Evolutionary conservation across 2,113 vertebrate species (phyloP).

Genomic region (Oncorhynchus keta): DNA sequence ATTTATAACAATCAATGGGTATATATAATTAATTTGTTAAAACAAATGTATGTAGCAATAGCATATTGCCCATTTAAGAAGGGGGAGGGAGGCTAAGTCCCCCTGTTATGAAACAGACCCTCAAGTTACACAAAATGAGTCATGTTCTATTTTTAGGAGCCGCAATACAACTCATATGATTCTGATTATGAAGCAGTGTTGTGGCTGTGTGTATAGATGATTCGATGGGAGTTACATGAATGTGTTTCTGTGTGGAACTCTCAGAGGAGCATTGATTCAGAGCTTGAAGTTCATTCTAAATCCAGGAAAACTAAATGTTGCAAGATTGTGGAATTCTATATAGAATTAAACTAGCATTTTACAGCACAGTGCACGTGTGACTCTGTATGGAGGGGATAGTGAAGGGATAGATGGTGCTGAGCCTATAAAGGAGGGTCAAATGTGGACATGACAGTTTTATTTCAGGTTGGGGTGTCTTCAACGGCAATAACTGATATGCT

Average conservation of each 20-base stretch:
- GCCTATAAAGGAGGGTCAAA: conserved; percentile 2
- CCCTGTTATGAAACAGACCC: conserved; percentile 61
- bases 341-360: neutral
- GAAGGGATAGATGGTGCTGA: neutral
- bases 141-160: conserved; percentile 61
- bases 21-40: too few species aligned
- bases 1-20: too few species aligned
- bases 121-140: conserved; percentile 65
- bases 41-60: too few species aligned
- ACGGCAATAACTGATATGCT: too few species aligned
- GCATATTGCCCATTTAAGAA: too few species aligned
- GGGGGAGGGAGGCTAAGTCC: neutral
- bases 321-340: neutral
- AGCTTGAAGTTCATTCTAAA: conserved; percentile 13
- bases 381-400: neutral
- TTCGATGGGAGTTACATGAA: conserved; percentile 45
- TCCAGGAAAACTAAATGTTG: conserved; percentile 11
- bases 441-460: conserved; percentile 3
- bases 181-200: conserved; percentile 6
- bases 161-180: conserved; percentile 52
- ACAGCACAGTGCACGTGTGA: neutral
- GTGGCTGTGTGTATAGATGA: neutral
- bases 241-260: conserved; percentile 31
- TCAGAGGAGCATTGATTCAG: conserved; percentile 47
- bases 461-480: neutral